These are phyloP conservation scores for Syngnathus floridae DNA, from an alignment of 2,113 vertebrate genomes.

Conservation along the genomic window DNA sequence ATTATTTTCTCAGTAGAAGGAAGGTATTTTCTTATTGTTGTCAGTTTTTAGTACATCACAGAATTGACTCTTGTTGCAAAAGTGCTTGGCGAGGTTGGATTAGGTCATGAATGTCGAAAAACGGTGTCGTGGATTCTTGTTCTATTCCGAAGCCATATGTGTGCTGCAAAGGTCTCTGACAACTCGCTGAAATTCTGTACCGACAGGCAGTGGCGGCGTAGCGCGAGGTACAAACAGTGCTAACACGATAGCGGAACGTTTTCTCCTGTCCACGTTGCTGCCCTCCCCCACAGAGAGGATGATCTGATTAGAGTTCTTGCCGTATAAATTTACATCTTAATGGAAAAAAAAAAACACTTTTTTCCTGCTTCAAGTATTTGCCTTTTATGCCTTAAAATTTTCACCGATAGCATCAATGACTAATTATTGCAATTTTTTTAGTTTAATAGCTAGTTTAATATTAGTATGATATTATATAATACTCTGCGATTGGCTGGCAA, in stretches of 20 bases:
- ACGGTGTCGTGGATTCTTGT: background rate
- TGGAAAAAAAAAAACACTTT: constrained; percentile 40
- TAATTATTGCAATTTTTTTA: constrained; percentile 6
- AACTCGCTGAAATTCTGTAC: background rate
- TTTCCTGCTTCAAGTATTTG: constrained; percentile 7
- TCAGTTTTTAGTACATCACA: too few relatives aligned
- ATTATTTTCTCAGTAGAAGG: background rate
- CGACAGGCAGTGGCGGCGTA: background rate
- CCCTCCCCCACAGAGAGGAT: constrained; percentile 51
- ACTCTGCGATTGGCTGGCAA: too few relatives aligned
- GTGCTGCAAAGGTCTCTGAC: background rate
- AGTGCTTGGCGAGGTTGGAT: background rate
- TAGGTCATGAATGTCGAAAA: background rate
- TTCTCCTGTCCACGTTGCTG: constrained; percentile 30
- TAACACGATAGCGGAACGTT: constrained; percentile 38
- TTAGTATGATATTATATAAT: too few relatives aligned
- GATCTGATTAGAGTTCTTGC: constrained; percentile 59
- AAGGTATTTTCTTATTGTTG: too few relatives aligned
- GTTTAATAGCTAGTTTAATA: background rate
- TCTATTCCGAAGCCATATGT: background rate
- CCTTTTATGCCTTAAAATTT: constrained; percentile 16
- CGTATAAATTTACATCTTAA: constrained; percentile 60
- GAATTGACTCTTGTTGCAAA: background rate
- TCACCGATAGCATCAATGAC: constrained; percentile 3
- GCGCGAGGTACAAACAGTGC: constrained; percentile 9